Conservation (phyloP, 2,888 invertebrate genomes). For the Arge pagana region DNA sequence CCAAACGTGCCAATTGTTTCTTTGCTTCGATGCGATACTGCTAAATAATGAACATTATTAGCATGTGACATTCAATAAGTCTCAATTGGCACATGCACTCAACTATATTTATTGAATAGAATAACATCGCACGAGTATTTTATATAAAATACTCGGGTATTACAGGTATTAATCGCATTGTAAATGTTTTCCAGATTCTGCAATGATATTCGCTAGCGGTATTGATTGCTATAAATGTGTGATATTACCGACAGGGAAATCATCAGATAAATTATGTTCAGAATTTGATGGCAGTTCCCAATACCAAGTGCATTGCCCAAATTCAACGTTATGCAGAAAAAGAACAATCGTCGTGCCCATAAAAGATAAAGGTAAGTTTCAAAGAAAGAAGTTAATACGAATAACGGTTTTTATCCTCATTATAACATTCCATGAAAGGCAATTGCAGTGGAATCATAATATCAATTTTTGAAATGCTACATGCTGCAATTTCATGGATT, state of each 20-base stretch:
- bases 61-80: neutral
- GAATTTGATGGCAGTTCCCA: conserved; percentile 74
- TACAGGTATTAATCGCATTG: neutral
- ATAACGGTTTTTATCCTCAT: no score
- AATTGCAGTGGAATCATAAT: no score
- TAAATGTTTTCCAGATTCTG: conserved; percentile 34
- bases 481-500: conserved; percentile 3
- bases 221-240: conserved; percentile 78
- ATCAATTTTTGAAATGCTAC: no score
- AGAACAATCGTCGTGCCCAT: conserved; percentile 69
- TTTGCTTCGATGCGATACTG: no score
- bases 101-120: no score
- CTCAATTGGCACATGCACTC: neutral
- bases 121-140: no score
- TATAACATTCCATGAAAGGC: no score
- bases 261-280: conserved; percentile 71
- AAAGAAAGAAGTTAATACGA: no score
- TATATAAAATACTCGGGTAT: conserved; percentile 24
- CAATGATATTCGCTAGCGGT: conserved; percentile 55
- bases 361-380: conserved; percentile 68
- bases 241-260: conserved; percentile 66
- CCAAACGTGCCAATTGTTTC: no score
- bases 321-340: conserved; percentile 84
- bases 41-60: neutral
- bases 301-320: conserved; percentile 77